phyloP scores from a whole-genome alignment of 2,113 vertebrate species.

The Megaptera novaeangliae region DNA sequence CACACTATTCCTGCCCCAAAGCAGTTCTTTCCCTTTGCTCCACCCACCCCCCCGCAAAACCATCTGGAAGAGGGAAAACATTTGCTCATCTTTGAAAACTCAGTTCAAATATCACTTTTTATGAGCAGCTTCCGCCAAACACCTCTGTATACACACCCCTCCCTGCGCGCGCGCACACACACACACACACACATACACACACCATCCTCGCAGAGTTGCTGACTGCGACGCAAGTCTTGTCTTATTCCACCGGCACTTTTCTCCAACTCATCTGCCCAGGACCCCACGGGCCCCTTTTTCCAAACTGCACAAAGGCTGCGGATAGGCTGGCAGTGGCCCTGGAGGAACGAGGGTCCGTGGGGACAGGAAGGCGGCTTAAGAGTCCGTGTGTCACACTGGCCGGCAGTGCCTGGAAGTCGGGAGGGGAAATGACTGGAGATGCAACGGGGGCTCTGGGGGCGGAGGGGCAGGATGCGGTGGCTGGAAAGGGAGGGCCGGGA shows the following conservation, averaged over 20 bases:
- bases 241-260: background rate
- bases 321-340: background rate
- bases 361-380: background rate
- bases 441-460: background rate
- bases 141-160: background rate
- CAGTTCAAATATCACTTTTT: background rate
- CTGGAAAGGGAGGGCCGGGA: background rate
- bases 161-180: too few relatives aligned
- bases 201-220: background rate
- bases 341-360: background rate
- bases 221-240: background rate
- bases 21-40: background rate
- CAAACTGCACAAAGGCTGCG: background rate
- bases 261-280: background rate
- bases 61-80: background rate
- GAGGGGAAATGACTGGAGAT: conserved; percentile 40
- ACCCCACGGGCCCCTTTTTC: background rate
- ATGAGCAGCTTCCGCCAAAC: background rate
- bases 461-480: background rate
- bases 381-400: background rate
- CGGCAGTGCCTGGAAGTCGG: background rate
- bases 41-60: background rate
- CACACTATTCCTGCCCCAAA: background rate
- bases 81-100: background rate
- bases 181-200: background rate